Evolutionary conservation across 2,113 vertebrate genomes (phyloP).

Genomic region (Notarius quadriscutis): DNA sequence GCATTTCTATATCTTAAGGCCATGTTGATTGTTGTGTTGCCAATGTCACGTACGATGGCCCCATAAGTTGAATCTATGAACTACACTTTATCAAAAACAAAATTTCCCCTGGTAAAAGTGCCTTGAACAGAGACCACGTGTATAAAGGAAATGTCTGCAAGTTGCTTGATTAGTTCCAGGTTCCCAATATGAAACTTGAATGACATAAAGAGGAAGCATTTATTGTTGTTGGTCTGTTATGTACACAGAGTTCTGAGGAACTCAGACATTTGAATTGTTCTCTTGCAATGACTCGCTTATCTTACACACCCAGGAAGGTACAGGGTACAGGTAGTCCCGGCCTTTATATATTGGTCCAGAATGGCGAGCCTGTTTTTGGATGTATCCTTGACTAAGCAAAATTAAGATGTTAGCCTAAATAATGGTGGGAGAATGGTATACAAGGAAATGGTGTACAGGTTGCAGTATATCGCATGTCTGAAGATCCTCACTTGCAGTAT

Average conservation of each 20-base stretch:
- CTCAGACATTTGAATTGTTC: conserved; percentile 1
- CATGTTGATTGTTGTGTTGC: not conserved
- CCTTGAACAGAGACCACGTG: not conserved
- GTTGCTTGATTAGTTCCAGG: not conserved
- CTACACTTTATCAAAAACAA: not conserved
- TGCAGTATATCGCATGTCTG: not conserved
- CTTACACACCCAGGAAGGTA: conserved; percentile 1
- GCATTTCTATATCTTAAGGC: not conserved
- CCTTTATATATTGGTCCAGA: not conserved
- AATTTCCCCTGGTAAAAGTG: not conserved
- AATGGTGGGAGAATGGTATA: not conserved
- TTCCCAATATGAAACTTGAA: conserved; percentile 19
- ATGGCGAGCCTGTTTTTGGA: not conserved
- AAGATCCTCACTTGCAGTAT: not conserved
- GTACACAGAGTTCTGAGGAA: not conserved
- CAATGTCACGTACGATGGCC: not conserved
- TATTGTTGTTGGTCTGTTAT: conserved; percentile 43
- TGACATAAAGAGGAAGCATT: conserved; percentile 32
- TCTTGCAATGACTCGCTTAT: not conserved
- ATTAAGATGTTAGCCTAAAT: not conserved
- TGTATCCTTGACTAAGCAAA: not conserved
- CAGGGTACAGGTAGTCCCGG: not conserved
- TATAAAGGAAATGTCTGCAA: conserved; percentile 29
- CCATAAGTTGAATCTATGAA: not conserved
- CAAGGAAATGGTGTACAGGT: not conserved